Evolutionary conservation across 2,888 invertebrate species (phyloP).

Genomic region (Lepidonotus clava): DNA sequence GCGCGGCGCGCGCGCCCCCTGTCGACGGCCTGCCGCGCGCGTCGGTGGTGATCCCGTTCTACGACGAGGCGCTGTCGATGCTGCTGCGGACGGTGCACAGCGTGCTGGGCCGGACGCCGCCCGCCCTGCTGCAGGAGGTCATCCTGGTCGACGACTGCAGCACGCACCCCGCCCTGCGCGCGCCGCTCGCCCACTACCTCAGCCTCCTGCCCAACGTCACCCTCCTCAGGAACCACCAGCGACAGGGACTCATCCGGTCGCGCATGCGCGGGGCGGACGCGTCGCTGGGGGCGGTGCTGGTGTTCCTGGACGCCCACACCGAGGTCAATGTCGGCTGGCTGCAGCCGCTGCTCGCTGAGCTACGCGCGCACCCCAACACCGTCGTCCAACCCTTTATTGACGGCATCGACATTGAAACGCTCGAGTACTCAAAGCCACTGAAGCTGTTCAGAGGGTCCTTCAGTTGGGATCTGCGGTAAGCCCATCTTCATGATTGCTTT

Average conservation of each 20-base stretch:
- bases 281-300: constrained; percentile 60
- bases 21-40: constrained; percentile 51
- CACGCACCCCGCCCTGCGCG: constrained; percentile 58
- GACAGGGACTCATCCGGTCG: constrained; percentile 64
- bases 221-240: constrained; percentile 61
- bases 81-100: constrained; percentile 61
- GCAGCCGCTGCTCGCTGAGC: constrained; percentile 64
- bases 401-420: constrained; percentile 64
- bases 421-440: constrained; percentile 62
- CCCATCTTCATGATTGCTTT: too few species aligned
- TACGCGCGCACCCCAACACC: constrained; percentile 61
- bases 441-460: constrained; percentile 64
- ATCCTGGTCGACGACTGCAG: constrained; percentile 65
- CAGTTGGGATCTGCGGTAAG: constrained; percentile 67
- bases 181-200: constrained; percentile 62
- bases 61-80: constrained; percentile 66
- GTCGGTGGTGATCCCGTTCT: constrained; percentile 64
- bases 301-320: constrained; percentile 66
- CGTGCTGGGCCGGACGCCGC: constrained; percentile 41
- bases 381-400: constrained; percentile 68
- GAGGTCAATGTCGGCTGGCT: constrained; percentile 66
- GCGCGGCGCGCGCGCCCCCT: constrained; percentile 14
- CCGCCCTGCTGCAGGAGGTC: constrained; percentile 54
- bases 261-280: constrained; percentile 63
- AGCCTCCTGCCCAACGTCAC: constrained; percentile 62